phyloP scores from a whole-genome alignment of 1,140 invertebrate species.

The Drosophila bocki region DNA sequence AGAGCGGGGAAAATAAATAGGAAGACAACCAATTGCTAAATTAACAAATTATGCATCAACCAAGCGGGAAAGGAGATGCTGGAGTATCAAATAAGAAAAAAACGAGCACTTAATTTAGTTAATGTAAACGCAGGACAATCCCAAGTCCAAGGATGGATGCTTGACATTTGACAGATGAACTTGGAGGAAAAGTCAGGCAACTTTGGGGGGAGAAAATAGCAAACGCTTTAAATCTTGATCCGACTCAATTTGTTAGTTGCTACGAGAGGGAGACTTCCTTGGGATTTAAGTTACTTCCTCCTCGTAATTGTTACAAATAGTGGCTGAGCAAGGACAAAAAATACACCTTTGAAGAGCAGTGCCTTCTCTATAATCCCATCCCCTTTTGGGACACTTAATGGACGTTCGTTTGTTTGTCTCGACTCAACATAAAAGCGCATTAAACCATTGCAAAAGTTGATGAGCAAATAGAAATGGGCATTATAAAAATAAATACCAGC shows the following conservation, averaged over 20 bases:
- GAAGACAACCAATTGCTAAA: conserved; percentile 65
- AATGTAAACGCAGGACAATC: conserved; percentile 64
- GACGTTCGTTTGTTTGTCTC: conserved; percentile 44
- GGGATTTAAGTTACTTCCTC: conserved; percentile 34
- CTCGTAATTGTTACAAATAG: conserved; percentile 64
- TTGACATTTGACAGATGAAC: conserved; percentile 83
- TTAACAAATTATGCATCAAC: conserved; percentile 80
- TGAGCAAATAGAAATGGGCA: conserved; percentile 58
- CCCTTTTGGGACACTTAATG: conserved; percentile 40
- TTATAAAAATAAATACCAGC: conserved; percentile 58
- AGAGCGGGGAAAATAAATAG: conserved; percentile 5
- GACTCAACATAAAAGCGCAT: conserved; percentile 50
- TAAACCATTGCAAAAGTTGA: conserved; percentile 46
- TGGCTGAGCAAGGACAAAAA: conserved; percentile 1
- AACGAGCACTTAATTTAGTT: conserved; percentile 79
- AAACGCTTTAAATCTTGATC: conserved; percentile 67
- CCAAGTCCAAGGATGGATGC: conserved; percentile 19
- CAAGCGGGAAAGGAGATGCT: conserved; percentile 39
- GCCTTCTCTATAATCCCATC: background rate
- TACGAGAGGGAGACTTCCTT: conserved; percentile 27
- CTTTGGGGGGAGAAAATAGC: conserved; percentile 61
- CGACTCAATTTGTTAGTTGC: conserved; percentile 71
- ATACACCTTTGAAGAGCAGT: conserved; percentile 10
- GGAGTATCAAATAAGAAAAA: conserved; percentile 6
- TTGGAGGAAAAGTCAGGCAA: conserved; percentile 23